phyloP scores from a whole-genome alignment of 2,113 vertebrate species.

The Ameiurus melas region DNA sequence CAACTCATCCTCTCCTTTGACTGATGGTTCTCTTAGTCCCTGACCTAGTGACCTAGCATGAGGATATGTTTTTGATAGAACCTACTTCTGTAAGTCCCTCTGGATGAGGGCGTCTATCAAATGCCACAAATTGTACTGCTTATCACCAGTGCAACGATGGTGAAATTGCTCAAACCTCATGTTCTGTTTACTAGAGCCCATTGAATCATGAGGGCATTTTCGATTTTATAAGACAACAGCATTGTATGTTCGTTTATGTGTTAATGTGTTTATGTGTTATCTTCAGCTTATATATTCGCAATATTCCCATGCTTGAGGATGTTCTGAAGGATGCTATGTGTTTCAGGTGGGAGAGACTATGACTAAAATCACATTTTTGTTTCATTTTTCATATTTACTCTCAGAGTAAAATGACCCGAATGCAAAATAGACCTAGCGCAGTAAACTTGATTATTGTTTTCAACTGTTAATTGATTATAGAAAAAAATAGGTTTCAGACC shows the following conservation, averaged over 20 bases:
- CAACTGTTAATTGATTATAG: not conserved
- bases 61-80: not conserved
- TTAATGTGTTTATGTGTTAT: too few species aligned
- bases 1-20: not conserved
- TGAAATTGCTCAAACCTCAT: not conserved
- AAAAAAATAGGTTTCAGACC: not conserved
- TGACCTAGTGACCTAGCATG: not conserved
- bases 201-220: not conserved
- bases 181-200: not conserved
- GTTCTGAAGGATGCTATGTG: not conserved
- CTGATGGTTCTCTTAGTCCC: not conserved
- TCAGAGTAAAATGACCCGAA: not conserved
- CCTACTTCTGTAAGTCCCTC: not conserved
- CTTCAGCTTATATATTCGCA: not conserved
- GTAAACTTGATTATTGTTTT: not conserved
- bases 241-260: not conserved
- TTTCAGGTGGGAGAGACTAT: not conserved
- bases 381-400: not conserved
- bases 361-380: not conserved
- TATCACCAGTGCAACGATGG: not conserved
- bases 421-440: not conserved
- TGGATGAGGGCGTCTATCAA: not conserved
- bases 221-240: not conserved
- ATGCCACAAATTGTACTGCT: not conserved
- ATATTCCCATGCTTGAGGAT: not conserved